A percentile compares a stretch with the other conserved stretches of the same genome.
Conservation (phyloP, 1,140 invertebrate genomes). For the Drosophila pruinosa region DNA sequence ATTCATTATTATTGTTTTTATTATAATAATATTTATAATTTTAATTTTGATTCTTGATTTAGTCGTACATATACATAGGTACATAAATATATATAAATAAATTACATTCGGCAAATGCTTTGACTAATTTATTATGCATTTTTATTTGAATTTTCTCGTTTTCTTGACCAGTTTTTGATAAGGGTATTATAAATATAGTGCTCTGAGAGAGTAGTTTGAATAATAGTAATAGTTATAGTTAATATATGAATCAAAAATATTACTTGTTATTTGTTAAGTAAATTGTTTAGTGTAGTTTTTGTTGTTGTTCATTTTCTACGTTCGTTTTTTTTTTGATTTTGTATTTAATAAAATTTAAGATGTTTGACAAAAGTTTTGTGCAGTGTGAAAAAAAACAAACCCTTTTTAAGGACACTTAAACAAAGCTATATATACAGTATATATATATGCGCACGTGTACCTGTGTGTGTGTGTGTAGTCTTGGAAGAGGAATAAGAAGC, state of each 20-base stretch:
- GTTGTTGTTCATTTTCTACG: background rate
- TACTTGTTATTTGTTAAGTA: conserved; percentile 21
- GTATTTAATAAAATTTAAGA: conserved; percentile 10
- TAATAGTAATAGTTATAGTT: conserved; percentile 23
- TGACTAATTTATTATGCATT: conserved; percentile 8
- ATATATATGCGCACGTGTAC: background rate
- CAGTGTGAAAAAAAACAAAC: conserved; percentile 40
- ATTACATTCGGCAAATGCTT: conserved; percentile 28
- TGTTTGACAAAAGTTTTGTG: conserved; percentile 30
- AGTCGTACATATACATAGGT: conserved; percentile 17
- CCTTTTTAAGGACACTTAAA: conserved; percentile 75
- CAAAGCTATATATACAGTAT: conserved; percentile 57
- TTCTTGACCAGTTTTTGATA: conserved; percentile 2
- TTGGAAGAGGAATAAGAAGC: background rate
- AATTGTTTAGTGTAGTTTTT: conserved; percentile 12
- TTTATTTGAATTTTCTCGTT: background rate
- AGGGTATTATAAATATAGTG: conserved; percentile 28
- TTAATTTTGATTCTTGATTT: conserved; percentile 38
- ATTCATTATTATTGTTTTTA: background rate
- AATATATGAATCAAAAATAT: conserved; percentile 44
- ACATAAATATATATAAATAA: conserved; percentile 32
- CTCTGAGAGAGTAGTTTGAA: conserved; percentile 23
- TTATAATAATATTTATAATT: conserved; percentile 8
- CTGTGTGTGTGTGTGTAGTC: conserved; percentile 18
- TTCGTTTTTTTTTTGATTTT: background rate